Percentiles rank a stretch among this genome's conserved stretches.
Conservation (phyloP, 2,888 invertebrate genomes). For the Drosophila anceps region DNA sequence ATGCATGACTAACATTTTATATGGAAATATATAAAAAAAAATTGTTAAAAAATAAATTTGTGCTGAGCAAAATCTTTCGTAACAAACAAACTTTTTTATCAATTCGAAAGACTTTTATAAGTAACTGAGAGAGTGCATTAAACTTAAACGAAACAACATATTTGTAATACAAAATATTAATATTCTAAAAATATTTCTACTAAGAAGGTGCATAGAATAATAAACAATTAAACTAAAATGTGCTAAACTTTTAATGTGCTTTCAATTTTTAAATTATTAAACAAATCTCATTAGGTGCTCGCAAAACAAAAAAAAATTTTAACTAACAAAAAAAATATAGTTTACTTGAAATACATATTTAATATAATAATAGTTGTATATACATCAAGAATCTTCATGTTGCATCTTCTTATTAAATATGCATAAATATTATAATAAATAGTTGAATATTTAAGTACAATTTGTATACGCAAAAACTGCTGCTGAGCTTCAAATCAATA, state of each 20-base stretch:
- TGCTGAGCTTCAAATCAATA: background rate
- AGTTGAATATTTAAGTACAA: conserved; percentile 4
- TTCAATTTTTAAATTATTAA: background rate
- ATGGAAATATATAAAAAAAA: background rate
- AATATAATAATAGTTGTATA: conserved; percentile 10
- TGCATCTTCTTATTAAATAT: background rate
- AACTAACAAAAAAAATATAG: background rate
- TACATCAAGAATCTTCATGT: conserved; percentile 4
- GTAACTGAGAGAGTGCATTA: background rate
- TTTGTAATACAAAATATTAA: background rate
- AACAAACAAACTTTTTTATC: background rate
- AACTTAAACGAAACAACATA: no score
- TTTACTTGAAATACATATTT: background rate
- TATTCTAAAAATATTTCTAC: background rate
- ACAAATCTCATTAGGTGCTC: no score
- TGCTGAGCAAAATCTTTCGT: background rate
- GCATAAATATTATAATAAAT: conserved; percentile 13
- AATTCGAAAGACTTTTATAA: no score
- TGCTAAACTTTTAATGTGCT: background rate
- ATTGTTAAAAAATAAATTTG: background rate
- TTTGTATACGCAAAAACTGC: conserved; percentile 3
- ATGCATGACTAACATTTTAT: background rate
- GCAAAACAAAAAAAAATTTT: background rate
- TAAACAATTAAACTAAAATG: background rate
- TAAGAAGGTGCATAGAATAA: background rate